Evolutionary conservation across 1,140 invertebrate genomes (phyloP).

Genomic region (Drosophila aff.): DNA sequence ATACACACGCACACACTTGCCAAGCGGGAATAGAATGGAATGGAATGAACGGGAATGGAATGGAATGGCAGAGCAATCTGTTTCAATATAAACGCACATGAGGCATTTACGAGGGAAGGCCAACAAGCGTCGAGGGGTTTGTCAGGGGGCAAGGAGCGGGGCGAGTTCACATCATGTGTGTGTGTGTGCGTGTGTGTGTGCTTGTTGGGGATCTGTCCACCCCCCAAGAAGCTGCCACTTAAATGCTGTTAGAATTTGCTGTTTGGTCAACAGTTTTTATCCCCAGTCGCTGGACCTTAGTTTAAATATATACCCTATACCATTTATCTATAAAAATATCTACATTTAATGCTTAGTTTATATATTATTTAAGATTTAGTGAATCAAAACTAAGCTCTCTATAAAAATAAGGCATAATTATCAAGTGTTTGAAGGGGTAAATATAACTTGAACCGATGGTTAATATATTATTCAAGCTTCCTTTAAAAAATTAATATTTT

Average conservation of each 20-base stretch:
- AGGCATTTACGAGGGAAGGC: conserved; percentile 77
- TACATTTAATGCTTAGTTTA: neutral
- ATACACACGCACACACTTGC: conserved; percentile 16
- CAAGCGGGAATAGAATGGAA: conserved; percentile 27
- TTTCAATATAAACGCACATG: conserved; percentile 85
- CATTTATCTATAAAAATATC: neutral
- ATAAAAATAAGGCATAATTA: neutral
- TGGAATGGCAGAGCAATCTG: conserved; percentile 79
- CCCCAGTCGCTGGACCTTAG: conserved; percentile 2
- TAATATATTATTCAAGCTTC: too few species aligned
- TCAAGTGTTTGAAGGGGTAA: neutral
- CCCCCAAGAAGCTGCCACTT: conserved; percentile 57
- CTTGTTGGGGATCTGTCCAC: neutral
- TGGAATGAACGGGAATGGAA: conserved; percentile 29
- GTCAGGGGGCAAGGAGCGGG: neutral
- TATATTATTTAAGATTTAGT: neutral
- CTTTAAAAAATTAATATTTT: too few species aligned
- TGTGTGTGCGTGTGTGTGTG: conserved; percentile 16
- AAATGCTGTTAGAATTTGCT: conserved; percentile 73
- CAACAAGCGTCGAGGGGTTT: conserved; percentile 59
- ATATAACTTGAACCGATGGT: neutral
- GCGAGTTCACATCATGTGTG: conserved; percentile 1
- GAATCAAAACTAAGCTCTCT: neutral
- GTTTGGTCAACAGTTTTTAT: conserved; percentile 64
- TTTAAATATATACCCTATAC: conserved; percentile 5